Evolutionary conservation across 2,113 vertebrate species (phyloP).

Genomic region (Lontra canadensis): DNA sequence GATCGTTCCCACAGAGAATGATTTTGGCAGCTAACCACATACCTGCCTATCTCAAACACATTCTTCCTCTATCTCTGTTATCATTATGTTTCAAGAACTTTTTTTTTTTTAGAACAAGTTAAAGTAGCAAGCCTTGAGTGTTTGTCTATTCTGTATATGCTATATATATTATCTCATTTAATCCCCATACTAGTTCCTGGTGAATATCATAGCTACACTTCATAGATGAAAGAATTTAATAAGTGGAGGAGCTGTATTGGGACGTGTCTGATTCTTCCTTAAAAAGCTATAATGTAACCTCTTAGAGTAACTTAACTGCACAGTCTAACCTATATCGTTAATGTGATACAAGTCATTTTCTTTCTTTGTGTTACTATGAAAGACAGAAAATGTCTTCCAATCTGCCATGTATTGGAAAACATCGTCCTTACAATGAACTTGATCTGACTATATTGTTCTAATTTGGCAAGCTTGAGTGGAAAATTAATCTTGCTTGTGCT

Average conservation of each 20-base stretch:
- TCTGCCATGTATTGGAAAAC: background rate
- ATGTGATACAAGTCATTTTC: background rate
- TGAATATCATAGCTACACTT: background rate
- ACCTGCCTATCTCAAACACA: background rate
- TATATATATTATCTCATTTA: background rate
- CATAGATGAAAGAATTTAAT: background rate
- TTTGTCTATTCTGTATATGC: background rate
- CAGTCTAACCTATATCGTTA: background rate
- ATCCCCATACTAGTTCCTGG: background rate
- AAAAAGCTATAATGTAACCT: background rate
- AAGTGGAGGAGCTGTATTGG: background rate
- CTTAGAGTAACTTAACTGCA: background rate
- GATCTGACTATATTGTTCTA: background rate
- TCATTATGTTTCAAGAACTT: background rate
- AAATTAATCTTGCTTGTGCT: background rate
- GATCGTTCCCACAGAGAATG: background rate
- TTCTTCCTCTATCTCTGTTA: background rate
- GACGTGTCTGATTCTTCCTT: background rate
- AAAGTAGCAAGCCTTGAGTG: background rate
- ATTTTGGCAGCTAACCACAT: background rate
- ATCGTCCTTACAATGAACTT: background rate
- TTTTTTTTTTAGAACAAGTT: background rate
- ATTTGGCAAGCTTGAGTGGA: background rate
- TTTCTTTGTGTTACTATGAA: background rate
- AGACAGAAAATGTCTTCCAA: background rate